These are phyloP conservation scores for Epirrhoe alternata DNA, from an alignment of 2,888 invertebrate genomes.

Conservation along the genomic window DNA sequence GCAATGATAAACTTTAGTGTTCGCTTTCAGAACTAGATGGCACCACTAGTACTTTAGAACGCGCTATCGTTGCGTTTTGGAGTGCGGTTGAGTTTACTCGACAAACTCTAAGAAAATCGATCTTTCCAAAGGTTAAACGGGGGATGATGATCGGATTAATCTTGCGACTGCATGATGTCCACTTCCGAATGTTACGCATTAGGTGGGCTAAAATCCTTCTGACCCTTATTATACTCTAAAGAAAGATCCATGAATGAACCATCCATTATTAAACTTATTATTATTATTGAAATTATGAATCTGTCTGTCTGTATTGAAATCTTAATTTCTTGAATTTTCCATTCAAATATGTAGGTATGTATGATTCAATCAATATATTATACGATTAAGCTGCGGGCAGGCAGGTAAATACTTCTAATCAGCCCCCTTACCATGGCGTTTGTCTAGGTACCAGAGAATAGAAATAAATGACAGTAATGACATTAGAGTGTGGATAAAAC, in stretches of 20 bases:
- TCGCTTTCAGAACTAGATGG: conserved; percentile 54
- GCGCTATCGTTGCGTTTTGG: conserved; percentile 56
- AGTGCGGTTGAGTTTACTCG: background rate
- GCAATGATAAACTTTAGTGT: background rate
- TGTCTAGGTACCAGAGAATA: too few species aligned
- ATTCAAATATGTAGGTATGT: too few species aligned
- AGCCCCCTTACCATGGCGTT: too few species aligned
- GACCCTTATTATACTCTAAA: conserved; percentile 68
- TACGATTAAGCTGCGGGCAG: too few species aligned
- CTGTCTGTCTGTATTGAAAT: too few species aligned
- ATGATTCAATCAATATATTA: too few species aligned
- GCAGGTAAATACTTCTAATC: too few species aligned
- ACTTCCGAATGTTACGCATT: conserved; percentile 78
- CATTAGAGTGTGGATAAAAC: too few species aligned
- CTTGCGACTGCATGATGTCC: conserved; percentile 79
- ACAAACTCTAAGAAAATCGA: conserved; percentile 39
- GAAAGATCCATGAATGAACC: conserved; percentile 59
- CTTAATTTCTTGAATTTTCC: too few species aligned
- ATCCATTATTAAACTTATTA: background rate
- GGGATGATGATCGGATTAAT: conserved; percentile 77
- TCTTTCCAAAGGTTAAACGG: conserved; percentile 83
- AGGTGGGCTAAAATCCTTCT: conserved; percentile 75
- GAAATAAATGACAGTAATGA: too few species aligned
- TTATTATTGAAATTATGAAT: too few species aligned
- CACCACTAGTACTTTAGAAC: conserved; percentile 54